A percentile compares a stretch with the other conserved stretches of the same genome.
phyloP scores from a whole-genome alignment of 2,113 vertebrate genomes.

The Colossoma macropomum region DNA sequence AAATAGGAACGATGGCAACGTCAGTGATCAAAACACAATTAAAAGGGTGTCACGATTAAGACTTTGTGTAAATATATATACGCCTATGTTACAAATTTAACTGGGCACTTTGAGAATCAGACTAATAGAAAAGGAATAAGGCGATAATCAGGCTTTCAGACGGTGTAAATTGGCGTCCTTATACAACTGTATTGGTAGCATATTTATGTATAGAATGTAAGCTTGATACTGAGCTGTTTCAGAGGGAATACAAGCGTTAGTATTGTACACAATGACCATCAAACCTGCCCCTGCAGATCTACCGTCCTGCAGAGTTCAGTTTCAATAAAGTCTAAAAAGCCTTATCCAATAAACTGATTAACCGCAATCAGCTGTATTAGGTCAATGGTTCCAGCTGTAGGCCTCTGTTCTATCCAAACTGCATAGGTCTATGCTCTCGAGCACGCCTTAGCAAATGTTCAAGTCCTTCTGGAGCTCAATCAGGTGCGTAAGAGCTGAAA shows the following conservation, averaged over 20 bases:
- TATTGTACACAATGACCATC: not conserved
- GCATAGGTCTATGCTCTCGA: no score
- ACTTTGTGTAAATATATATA: constrained; percentile 47
- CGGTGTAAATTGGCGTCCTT: not conserved
- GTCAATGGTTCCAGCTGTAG: no score
- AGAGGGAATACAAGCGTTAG: not conserved
- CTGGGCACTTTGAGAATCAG: constrained; percentile 56
- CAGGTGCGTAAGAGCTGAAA: no score
- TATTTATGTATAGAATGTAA: not conserved
- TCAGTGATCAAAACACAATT: constrained; percentile 8
- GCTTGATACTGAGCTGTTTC: not conserved
- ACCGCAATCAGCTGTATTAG: not conserved
- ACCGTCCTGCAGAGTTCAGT: not conserved
- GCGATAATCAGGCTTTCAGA: constrained; percentile 29
- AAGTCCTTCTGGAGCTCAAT: no score
- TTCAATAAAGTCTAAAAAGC: not conserved
- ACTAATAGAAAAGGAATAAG: constrained; percentile 46
- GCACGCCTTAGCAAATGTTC: no score
- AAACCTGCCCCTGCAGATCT: constrained; percentile 11
- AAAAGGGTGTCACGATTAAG: constrained; percentile 21
- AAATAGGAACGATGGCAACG: constrained; percentile 18
- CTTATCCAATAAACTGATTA: not conserved
- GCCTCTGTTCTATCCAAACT: no score
- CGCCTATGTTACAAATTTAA: constrained; percentile 46
- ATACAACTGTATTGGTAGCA: constrained; percentile 3